Conservation (phyloP, 2,113 vertebrate genomes). For the Percina caprodes region DNA sequence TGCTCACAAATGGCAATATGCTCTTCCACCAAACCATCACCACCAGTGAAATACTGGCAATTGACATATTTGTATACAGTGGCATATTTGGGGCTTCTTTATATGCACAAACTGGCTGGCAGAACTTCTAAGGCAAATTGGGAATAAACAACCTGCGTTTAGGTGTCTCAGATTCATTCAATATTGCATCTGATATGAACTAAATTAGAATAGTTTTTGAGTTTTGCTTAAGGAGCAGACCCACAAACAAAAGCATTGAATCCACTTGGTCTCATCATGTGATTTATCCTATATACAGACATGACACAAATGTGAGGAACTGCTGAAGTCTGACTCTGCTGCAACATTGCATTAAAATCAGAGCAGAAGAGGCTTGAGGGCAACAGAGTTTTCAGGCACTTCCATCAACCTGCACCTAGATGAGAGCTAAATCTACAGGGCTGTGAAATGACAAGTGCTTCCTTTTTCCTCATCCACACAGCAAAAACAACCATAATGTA, state of each 20-base stretch:
- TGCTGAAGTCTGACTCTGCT: constrained; percentile 42
- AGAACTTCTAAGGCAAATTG: constrained; percentile 13
- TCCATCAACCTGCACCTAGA: constrained; percentile 60
- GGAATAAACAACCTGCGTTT: constrained; percentile 31
- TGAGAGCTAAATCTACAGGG: constrained; percentile 52
- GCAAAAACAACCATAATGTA: constrained; percentile 70
- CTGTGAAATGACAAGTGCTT: constrained; percentile 57
- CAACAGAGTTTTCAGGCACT: constrained; percentile 58
- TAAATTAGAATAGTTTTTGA: constrained; percentile 36
- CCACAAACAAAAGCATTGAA: constrained; percentile 10
- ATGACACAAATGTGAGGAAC: constrained; percentile 29
- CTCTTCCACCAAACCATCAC: too few relatives aligned
- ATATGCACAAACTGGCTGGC: constrained; percentile 2
- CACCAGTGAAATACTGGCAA: not conserved
- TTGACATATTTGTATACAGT: not conserved
- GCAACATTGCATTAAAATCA: constrained; percentile 53
- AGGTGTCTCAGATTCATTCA: constrained; percentile 23
- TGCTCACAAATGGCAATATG: too few relatives aligned
- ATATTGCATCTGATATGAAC: constrained; percentile 42
- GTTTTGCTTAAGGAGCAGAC: constrained; percentile 2
- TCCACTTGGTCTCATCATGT: not conserved
- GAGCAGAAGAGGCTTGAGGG: constrained; percentile 45
- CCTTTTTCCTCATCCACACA: constrained; percentile 39
- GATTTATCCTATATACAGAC: constrained; percentile 25
- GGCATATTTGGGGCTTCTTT: not conserved